phyloP scores from a whole-genome alignment of 2,888 invertebrate genomes.

The Luffia ferchaultella region DNA sequence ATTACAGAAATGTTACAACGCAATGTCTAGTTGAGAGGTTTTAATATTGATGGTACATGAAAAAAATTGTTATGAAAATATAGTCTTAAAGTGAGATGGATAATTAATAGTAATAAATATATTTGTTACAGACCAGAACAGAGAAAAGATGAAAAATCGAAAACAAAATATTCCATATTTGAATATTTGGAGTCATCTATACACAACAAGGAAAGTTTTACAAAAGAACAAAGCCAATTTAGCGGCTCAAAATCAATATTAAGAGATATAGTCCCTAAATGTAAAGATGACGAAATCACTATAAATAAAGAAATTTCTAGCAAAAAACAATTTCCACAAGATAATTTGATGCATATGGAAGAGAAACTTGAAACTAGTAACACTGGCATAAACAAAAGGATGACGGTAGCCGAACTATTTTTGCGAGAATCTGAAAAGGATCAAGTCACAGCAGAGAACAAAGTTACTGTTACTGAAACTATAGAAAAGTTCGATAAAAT shows the following conservation, averaged over 20 bases:
- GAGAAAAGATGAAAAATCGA: constrained; percentile 56
- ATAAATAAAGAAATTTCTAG: constrained; percentile 8
- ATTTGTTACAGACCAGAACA: constrained; percentile 42
- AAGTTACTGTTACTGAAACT: constrained; percentile 35
- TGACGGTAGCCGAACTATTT: constrained; percentile 56
- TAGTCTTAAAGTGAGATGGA: too few species aligned
- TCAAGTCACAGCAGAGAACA: constrained; percentile 20
- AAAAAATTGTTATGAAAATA: too few species aligned
- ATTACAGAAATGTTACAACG: too few species aligned
- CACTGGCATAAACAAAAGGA: constrained; percentile 33
- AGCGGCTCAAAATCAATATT: constrained; percentile 46
- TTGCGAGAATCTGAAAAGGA: constrained; percentile 49
- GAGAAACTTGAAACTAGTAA: not conserved
- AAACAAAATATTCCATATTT: constrained; percentile 78
- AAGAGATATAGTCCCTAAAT: constrained; percentile 6
- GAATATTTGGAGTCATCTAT: constrained; percentile 74
- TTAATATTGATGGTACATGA: too few species aligned
- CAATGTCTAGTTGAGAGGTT: too few species aligned
- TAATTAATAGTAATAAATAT: too few species aligned
- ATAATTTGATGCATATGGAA: constrained; percentile 9
- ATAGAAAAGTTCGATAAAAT: constrained; percentile 59
- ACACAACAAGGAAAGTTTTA: constrained; percentile 63
- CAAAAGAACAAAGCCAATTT: constrained; percentile 47
- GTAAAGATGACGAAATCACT: constrained; percentile 8
- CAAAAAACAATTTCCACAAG: constrained; percentile 1